Base-by-base conservation (phyloP, 2,888 invertebrate genomes). In the Liodrosophila aerea region DNA sequence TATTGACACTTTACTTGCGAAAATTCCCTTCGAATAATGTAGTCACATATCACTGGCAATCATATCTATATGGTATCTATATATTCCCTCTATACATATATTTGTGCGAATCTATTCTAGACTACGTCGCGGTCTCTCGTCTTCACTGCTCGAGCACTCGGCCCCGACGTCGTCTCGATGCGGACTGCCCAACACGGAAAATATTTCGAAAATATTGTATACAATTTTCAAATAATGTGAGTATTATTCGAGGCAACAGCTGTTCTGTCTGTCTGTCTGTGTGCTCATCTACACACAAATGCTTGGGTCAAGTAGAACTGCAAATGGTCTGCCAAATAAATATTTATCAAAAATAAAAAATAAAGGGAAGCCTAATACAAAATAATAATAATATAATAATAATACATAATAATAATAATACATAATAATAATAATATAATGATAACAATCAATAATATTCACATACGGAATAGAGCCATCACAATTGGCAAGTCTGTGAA, bases 151-250 rank as follows among this genome's bases (percentile, higher is more conserved):
- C 67, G 50, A 56, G 15, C 51, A 41, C 74, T 67, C 61, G 60
- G 33, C 56, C 37, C 22, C 81, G 60, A 56, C 58, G 63, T 73
- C 64, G 70, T 63, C 84, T 64, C 47, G 34, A 59, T 64, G 64
- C 58, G 43, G 64, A 76, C 77, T 84, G 81, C 62, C 53, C 45
- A 30, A 40, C 57, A 36, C 27, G 16, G 39, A 64, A 47, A 52
- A 64, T 76, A 59, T 69, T 82, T 45, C n/a, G 27, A 62, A 59
- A 34, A 64, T 59, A 15, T 57, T 78, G 64, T 78, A 60, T 68
- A 68, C 61, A 63, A 56, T 68, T 72, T 61, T 61, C 4, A 62
- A 53, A 46, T 29, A 13, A 13, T 18, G 4, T n/a, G 5, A 5
- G 8, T 11, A 22, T 3, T 2, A 12, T 18, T 3, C 7, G n/a